Evolutionary conservation across 2,888 invertebrate species (phyloP), one percentile per base, ranked within the genome.

Genomic region (Cancer borealis): DNA sequence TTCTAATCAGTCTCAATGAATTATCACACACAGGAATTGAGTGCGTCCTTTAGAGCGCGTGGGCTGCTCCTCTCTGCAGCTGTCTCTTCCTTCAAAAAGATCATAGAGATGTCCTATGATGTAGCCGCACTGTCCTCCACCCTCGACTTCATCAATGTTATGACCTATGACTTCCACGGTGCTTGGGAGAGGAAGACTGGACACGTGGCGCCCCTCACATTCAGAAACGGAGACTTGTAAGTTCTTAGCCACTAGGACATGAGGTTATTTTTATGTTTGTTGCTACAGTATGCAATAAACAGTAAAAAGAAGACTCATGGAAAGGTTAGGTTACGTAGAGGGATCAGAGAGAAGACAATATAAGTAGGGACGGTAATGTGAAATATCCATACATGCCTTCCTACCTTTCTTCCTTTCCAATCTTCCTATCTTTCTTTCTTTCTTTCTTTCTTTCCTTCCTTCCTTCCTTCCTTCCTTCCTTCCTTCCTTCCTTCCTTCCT

Each of bases 151-250:
- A 97, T 98, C 96, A 98, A 98, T 6, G 97, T 98, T 0, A 98
- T 98, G 98, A 98, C 98, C 0, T 98, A 98, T 96, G 98, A 98
- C 96, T 98, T 98, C 96, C 98, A 98, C 96, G 98, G 98, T 0
- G 98, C 98, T n/a, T 98, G 98, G 98, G 98, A 98, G 96, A 97
- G 97, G 26, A 97, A 97, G 95, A 98, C 98, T 0, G 98, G 98
- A 0, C 98, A 98, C 96, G 98, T 98, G 14, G 98, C 98, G 96
- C 98, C 98, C 0, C 96, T 98, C 54, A 91, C 54, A 60, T 60
- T 60, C 88, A 89, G 95, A 39, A 47, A 30, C 10, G 95, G 88
- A 6, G 95, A 95, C 60, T 14, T n/a, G 95, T 95, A 46, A 95
- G 95, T 93, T 12, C 8, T 88, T 10, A 46, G 88, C n/a, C 73